Conservation (phyloP, 2,797 vertebrate species). For the Danionella dracula region DNA sequence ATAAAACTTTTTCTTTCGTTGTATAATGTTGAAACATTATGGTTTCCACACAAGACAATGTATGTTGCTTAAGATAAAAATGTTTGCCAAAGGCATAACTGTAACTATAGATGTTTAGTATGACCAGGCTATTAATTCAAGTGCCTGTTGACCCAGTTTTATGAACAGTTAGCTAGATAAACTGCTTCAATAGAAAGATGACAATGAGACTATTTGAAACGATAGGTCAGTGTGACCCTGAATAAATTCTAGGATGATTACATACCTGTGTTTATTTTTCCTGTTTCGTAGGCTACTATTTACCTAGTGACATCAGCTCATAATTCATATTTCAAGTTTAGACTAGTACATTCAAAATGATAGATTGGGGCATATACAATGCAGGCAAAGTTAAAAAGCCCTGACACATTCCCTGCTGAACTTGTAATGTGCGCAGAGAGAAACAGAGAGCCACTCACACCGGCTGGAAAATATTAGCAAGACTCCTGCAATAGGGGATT, state of each 20-base stretch:
- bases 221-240: not conserved
- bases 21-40: no score
- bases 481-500: conserved; percentile 59
- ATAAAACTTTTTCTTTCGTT: no score
- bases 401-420: conserved; percentile 5
- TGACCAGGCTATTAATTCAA: no score
- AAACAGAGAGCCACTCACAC: conserved; percentile 27
- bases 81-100: no score
- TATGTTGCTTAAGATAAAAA: no score
- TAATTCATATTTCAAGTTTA: not conserved
- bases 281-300: conserved; percentile 3
- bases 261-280: conserved; percentile 23
- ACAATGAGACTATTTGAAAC: no score
- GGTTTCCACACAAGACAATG: no score
- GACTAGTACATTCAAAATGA: not conserved
- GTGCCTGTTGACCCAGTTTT: no score
- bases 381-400: not conserved
- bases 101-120: no score
- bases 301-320: not conserved
- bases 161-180: no score
- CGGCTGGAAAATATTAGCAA: conserved; percentile 68
- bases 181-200: no score
- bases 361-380: not conserved
- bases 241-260: not conserved
- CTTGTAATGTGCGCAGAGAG: conserved; percentile 24